Evolutionary conservation across 2,113 vertebrate species (phyloP).

Genomic region (Coptodon bakossiorum): DNA sequence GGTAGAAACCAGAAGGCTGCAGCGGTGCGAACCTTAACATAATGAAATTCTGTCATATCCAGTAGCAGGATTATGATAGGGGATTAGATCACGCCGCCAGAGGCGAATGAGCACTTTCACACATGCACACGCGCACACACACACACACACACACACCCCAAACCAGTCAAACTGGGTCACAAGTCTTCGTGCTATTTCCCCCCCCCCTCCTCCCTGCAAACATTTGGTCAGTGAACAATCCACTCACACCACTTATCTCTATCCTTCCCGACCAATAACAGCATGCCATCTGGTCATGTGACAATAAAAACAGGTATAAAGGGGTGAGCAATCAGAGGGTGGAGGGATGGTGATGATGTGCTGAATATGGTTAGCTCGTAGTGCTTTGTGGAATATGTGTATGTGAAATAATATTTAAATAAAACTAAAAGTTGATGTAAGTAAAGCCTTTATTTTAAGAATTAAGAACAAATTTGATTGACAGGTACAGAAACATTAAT

Average conservation of each 20-base stretch:
- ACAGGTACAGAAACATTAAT: constrained; percentile 36
- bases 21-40: constrained; percentile 17
- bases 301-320: constrained; percentile 64
- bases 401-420: constrained; percentile 10
- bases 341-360: neutral
- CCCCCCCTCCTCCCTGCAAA: constrained; percentile 5
- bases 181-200: constrained; percentile 16
- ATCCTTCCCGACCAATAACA: constrained; percentile 42
- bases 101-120: constrained; percentile 29
- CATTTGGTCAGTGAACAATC: constrained; percentile 42
- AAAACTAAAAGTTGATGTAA: constrained; percentile 46
- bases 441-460: constrained; percentile 57
- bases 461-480: constrained; percentile 24
- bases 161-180: constrained; percentile 63
- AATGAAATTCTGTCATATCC: constrained; percentile 59
- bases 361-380: neutral
- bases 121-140: neutral
- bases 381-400: neutral
- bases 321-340: neutral
- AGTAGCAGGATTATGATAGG: constrained; percentile 50
- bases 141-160: neutral
- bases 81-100: constrained; percentile 58
- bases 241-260: constrained; percentile 39
- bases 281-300: constrained; percentile 50
- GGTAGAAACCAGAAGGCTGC: neutral